These are phyloP conservation scores for Stegodyphus mimosarum DNA, from an alignment of 1,140 invertebrate species.

Conservation along the genomic window DNA sequence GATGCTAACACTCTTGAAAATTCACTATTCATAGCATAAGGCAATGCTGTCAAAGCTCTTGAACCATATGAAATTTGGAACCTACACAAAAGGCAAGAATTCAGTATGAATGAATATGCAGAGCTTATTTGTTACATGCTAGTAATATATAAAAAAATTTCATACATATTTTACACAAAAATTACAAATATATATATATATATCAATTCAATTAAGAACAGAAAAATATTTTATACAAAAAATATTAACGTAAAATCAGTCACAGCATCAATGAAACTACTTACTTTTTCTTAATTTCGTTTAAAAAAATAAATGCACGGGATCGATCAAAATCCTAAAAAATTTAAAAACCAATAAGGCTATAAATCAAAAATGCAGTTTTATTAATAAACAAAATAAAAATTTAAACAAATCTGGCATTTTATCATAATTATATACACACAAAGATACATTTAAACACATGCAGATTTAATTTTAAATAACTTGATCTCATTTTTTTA, in stretches of 20 bases:
- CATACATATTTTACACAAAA: too few species aligned
- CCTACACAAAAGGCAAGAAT: slow-evolving; percentile 62
- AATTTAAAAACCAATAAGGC: background rate
- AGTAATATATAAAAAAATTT: background rate
- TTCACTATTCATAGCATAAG: slow-evolving; percentile 95
- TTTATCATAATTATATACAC: too few species aligned
- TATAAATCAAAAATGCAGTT: background rate
- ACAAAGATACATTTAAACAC: too few species aligned
- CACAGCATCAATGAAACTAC: background rate
- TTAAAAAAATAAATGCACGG: slow-evolving; percentile 88
- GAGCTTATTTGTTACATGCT: background rate
- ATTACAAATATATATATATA: too few species aligned
- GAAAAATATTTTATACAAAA: too few species aligned
- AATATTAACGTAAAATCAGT: too few species aligned
- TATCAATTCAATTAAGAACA: too few species aligned
- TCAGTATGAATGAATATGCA: background rate
- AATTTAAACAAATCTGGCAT: too few species aligned
- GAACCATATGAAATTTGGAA: slow-evolving; percentile 86
- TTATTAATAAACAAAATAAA: too few species aligned
- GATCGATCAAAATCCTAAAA: slow-evolving; percentile 91
- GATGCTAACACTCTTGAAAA: slow-evolving; percentile 85
- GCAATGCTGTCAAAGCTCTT: slow-evolving; percentile 83
- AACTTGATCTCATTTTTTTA: too few species aligned
- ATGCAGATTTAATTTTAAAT: too few species aligned
- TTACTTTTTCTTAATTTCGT: slow-evolving; percentile 86